Evolutionary conservation across 2,113 vertebrate species (phyloP), one percentile per base, ranked within the genome.

Genomic region (Ophiodon elongatus): DNA sequence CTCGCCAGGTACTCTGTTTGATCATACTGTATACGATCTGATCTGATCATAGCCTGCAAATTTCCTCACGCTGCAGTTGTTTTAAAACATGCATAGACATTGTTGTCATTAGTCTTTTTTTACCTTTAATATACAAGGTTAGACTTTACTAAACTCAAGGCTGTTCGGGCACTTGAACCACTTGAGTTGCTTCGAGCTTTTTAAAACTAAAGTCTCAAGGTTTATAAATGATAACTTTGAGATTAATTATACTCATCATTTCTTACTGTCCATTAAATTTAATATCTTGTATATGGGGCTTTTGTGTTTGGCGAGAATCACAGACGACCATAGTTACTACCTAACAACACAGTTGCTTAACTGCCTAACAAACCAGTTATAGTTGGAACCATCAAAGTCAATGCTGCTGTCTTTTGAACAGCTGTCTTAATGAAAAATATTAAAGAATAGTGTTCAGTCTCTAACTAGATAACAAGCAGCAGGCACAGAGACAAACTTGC

Each of bases 71-170:
- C 68, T 74, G 60, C 50, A 41, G 17, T 62, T 63, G 7, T 78
- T 41, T 41, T 60, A 4, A 77, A 78, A 73, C 65, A 5, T 54
- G 67, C 73, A 63, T 62, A 23, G 45, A 73, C 68, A 83, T 80
- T 76, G 33, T 78, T 76, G 57, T 59, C 84, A 90, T 85, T 52
- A 74, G 52, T 83, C 73, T 67, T 79, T 78, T 45, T 66, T 85
- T 62, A 83, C 43, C 41, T 79, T 79, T 76, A 81, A 35, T 47
- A 27, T 31, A 29, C 11, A 41, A 79, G 45, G 39, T 76, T 59
- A 63, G 27, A 71, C 59, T 73, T 80, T 74, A 35, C 47, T 47
- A 29, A 59, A 74, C 5, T 70, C 45, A 81, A 77, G 73, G 76
- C 65, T 86, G 39, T 75, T 63, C 60, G 4, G 74, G 56, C 15